Conservation (phyloP, 2,888 invertebrate genomes). For the Tinea pellionella region DNA sequence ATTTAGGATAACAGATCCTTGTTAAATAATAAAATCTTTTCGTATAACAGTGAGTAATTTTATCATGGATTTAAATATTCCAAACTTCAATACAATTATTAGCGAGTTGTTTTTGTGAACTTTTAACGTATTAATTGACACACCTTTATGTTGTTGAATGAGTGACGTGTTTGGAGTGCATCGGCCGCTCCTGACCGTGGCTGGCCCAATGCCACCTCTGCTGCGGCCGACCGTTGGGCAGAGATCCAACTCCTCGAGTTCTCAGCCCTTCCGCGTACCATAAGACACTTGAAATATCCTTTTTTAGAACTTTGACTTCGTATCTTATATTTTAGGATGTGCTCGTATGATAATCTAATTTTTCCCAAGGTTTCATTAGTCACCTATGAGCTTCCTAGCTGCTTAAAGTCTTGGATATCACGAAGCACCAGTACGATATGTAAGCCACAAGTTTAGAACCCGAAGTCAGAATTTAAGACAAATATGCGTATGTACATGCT, state of each 20-base stretch:
- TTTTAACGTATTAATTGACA: not conserved
- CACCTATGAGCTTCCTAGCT: too few species aligned
- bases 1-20: not conserved
- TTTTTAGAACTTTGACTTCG: not conserved
- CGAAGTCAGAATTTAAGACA: too few species aligned
- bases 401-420: too few species aligned
- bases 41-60: not conserved
- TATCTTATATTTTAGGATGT: too few species aligned
- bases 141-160: slow-evolving; percentile 3
- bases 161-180: slow-evolving; percentile 32
- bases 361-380: too few species aligned
- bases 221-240: slow-evolving; percentile 37
- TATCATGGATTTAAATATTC: too few species aligned
- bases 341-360: too few species aligned
- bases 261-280: slow-evolving; percentile 54
- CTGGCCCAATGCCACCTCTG: slow-evolving; percentile 64
- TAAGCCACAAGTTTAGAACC: too few species aligned
- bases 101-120: not conserved
- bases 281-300: not conserved
- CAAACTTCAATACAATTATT: too few species aligned
- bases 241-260: slow-evolving; percentile 34
- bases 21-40: not conserved
- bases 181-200: slow-evolving; percentile 67
- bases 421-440: too few species aligned
- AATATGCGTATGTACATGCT: too few species aligned